These are phyloP conservation scores for Carabus problematicus DNA, from an alignment of 2,888 invertebrate species.

Conservation along the genomic window DNA sequence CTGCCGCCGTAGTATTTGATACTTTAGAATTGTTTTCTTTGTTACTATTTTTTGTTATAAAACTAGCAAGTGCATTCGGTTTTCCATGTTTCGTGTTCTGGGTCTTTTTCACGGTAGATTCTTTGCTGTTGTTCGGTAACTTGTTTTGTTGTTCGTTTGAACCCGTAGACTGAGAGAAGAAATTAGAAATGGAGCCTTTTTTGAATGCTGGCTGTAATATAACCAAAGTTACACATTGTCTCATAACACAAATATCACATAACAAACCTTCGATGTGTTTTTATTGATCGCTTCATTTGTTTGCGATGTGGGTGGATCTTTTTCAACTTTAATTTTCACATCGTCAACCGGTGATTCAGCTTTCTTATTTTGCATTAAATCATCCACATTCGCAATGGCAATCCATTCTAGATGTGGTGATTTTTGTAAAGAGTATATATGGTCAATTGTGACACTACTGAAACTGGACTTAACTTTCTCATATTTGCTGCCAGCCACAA, in stretches of 20 bases:
- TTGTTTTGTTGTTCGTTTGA: slow-evolving; percentile 13
- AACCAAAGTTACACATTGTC: no score
- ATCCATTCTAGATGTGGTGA: slow-evolving; percentile 22
- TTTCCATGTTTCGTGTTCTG: neutral
- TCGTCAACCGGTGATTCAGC: neutral
- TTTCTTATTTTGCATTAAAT: slow-evolving; percentile 25
- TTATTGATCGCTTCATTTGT: no score
- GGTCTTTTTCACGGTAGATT: slow-evolving; percentile 6
- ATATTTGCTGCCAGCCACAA: slow-evolving; percentile 29
- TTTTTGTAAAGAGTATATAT: slow-evolving; percentile 35
- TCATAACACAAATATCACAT: no score
- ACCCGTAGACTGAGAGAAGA: slow-evolving; percentile 18
- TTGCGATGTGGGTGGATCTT: no score
- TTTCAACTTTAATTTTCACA: no score
- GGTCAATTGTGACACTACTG: slow-evolving; percentile 27
- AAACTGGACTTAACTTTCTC: slow-evolving; percentile 18
- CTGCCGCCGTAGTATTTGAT: neutral
- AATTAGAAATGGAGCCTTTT: slow-evolving; percentile 18
- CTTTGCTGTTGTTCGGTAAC: slow-evolving; percentile 8
- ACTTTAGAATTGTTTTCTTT: slow-evolving; percentile 28
- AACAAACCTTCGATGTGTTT: no score
- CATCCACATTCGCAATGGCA: slow-evolving; percentile 23
- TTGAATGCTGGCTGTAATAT: no score
- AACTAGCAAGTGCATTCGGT: neutral
- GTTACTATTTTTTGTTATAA: slow-evolving; percentile 13